These are phyloP conservation scores for Drosophila nigromelanica DNA, from an alignment of 1,140 invertebrate species.

Conservation along the genomic window DNA sequence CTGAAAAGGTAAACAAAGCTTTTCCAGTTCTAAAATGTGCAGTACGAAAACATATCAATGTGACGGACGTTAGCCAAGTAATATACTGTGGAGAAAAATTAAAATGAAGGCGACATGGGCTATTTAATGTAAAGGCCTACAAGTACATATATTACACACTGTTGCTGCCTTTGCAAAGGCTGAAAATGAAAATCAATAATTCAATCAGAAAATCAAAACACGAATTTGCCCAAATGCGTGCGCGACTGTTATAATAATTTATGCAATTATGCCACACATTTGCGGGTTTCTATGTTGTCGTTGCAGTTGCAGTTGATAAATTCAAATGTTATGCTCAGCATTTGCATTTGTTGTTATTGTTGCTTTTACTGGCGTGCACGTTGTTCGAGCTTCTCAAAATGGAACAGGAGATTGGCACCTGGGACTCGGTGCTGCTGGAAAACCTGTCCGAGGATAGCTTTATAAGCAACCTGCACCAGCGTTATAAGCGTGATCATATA, in stretches of 20 bases:
- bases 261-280: constrained; percentile 67
- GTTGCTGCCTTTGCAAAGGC: constrained; percentile 49
- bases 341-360: constrained; percentile 39
- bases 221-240: constrained; percentile 59
- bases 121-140: constrained; percentile 16
- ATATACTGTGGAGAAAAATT: neutral
- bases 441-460: constrained; percentile 91
- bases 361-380: constrained; percentile 42
- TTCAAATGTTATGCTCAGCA: constrained; percentile 60
- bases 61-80: neutral
- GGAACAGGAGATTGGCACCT: constrained; percentile 87
- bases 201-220: constrained; percentile 81
- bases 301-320: constrained; percentile 52
- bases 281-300: constrained; percentile 25
- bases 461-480: constrained; percentile 89
- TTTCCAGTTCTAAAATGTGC: constrained; percentile 9
- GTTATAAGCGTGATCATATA: constrained; percentile 91
- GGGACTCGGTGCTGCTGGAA: constrained; percentile 90
- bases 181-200: constrained; percentile 80
- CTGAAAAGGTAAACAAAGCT: constrained; percentile 50
- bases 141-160: constrained; percentile 21
- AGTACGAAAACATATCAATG: neutral
- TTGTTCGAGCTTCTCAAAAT: constrained; percentile 57
- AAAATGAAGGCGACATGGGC: neutral
- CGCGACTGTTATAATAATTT: constrained; percentile 62